phyloP scores from a whole-genome alignment of 2,113 vertebrate genomes.

The Colistium nudipinnis region DNA sequence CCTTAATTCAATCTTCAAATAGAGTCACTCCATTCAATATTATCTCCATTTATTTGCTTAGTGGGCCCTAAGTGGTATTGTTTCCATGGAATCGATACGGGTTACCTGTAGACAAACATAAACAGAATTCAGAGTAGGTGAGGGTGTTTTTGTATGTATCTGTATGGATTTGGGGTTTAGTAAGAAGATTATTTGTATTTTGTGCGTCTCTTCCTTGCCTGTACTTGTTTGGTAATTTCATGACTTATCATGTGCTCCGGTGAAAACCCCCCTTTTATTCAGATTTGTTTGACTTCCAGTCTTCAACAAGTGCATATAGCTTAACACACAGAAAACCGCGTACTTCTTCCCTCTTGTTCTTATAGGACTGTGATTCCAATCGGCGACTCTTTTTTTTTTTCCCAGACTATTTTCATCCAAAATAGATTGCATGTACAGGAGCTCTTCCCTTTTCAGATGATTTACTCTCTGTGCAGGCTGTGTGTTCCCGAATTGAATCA shows the following conservation, averaged over 20 bases:
- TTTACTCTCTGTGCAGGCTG: neutral
- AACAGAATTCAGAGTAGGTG: neutral
- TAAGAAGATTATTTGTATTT: constrained; percentile 10
- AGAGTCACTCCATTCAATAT: constrained; percentile 53
- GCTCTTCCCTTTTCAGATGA: neutral
- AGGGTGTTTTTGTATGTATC: neutral
- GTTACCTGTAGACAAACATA: constrained; percentile 4
- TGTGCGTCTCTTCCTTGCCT: constrained; percentile 5
- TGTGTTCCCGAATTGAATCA: neutral
- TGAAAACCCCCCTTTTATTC: neutral
- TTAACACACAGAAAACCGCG: neutral
- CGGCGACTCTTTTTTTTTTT: neutral
- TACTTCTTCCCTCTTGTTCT: neutral
- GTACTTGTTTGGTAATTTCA: constrained; percentile 19
- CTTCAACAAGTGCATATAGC: neutral
- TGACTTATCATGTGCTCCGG: neutral
- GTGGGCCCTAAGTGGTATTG: constrained; percentile 25
- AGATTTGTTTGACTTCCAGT: neutral
- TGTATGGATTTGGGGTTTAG: constrained; percentile 6
- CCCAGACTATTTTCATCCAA: neutral
- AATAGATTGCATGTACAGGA: neutral
- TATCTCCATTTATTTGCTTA: constrained; percentile 48
- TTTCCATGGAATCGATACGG: constrained; percentile 37
- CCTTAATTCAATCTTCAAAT: constrained; percentile 64
- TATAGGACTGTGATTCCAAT: neutral